Evolutionary conservation across 2,113 vertebrate genomes (phyloP), one percentile per base, ranked within the genome.

Genomic region (Callopanchax toddi): DNA sequence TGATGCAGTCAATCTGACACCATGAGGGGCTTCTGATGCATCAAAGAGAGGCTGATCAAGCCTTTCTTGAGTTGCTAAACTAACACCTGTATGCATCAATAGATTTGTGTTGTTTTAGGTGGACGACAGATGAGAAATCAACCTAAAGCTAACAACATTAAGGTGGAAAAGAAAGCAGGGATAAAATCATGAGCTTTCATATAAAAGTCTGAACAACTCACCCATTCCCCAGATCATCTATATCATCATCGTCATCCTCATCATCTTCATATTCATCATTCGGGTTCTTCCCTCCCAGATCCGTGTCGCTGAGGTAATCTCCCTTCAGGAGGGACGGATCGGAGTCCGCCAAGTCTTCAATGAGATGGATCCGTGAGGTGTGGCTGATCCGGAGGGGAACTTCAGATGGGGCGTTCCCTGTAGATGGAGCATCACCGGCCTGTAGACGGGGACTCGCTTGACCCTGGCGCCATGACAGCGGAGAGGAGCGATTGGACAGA

Each of bases 401-500:
- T 34, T 96, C 93, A 67, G 94, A 92, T 79, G 95, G 95, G 0
- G 94, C 85, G 3, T 94, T 93, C 0, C 94, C 96, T 3, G 94
- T 94, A 0, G 95, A 94, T 0, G 96, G 97, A 0, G 97, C 96
- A 0, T 98, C 97, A 0, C 97, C 97, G 0, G 97, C 97, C 90
- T 99, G 97, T 69, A 99, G 91, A 10, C 97, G 92, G 0, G 97
- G 97, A 74, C 97, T 98, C 6, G 97, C 94, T 79, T 98, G 96
- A 58, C 96, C 96, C 0, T 98, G 95, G 71, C 94, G 95, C 96
- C 97, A 97, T 2, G 96, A 98, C 23, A 98, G 83, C 0, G 96
- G 97, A 0, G 97, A 99, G 0, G 97, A 98, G 72, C 96, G 95
- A 80, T 96, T 99, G 52, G 97, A 98, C 11, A 96, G 85, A 71